These are phyloP conservation scores for Formica exsecta DNA, from an alignment of 1,140 invertebrate genomes.

Conservation along the genomic window DNA sequence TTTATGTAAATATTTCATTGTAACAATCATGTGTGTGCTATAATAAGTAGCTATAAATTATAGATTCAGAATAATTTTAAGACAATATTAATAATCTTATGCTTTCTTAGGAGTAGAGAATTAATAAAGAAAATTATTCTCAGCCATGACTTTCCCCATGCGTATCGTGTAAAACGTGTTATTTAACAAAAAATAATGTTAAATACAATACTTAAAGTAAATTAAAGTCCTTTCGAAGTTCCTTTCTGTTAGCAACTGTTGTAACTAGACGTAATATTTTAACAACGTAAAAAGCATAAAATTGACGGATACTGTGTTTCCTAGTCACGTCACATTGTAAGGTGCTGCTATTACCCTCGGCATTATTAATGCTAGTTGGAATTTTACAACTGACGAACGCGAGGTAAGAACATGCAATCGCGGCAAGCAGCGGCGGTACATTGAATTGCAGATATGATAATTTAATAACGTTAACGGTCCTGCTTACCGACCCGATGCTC, in stretches of 20 bases:
- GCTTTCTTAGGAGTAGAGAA: not conserved
- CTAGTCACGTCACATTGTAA: constrained; percentile 49
- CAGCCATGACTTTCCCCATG: not conserved
- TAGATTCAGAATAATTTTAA: not conserved
- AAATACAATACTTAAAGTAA: not conserved
- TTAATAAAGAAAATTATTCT: constrained; percentile 15
- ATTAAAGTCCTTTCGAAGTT: not conserved
- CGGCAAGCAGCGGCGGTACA: not conserved
- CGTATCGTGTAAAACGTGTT: not conserved
- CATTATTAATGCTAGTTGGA: constrained; percentile 48
- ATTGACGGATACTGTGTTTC: constrained; percentile 45
- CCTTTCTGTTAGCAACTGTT: not conserved
- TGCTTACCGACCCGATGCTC: constrained; percentile 1
- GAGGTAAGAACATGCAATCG: constrained; percentile 53
- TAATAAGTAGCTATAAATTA: not conserved
- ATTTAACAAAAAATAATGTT: not conserved
- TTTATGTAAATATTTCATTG: constrained; percentile 24
- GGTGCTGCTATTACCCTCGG: constrained; percentile 45
- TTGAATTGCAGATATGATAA: constrained; percentile 64
- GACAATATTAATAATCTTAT: not conserved
- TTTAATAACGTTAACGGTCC: constrained; percentile 63
- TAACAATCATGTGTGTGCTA: not conserved
- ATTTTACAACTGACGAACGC: constrained; percentile 52
- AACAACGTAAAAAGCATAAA: constrained; percentile 19
- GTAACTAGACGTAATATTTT: constrained; percentile 22